These are phyloP conservation scores for Tetropium fuscum DNA, from an alignment of 2,888 invertebrate species.

Conservation along the genomic window DNA sequence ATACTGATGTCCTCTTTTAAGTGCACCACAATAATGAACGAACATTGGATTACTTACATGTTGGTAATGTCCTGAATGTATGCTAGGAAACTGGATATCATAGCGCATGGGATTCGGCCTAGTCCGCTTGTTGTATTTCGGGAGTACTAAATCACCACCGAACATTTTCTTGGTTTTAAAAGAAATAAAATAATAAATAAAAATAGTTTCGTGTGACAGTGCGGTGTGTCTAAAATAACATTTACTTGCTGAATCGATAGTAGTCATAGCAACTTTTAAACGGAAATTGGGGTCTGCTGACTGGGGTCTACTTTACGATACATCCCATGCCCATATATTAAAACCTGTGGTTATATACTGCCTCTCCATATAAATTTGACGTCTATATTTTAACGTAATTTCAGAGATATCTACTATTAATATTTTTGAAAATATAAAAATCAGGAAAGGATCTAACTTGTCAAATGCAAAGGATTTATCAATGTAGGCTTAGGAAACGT, in stretches of 20 bases:
- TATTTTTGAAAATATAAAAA: too few species aligned
- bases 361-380: too few species aligned
- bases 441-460: too few species aligned
- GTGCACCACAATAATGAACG: too few species aligned
- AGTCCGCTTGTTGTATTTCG: slow-evolving; percentile 24
- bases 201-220: slow-evolving; percentile 9
- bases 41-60: slow-evolving; percentile 40
- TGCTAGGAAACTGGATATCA: slow-evolving; percentile 37
- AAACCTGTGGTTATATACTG: too few species aligned
- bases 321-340: too few species aligned
- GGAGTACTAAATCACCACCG: slow-evolving; percentile 29
- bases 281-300: slow-evolving; percentile 1
- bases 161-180: slow-evolving; percentile 29
- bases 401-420: too few species aligned
- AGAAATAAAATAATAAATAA: slow-evolving; percentile 9
- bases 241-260: slow-evolving; percentile 19
- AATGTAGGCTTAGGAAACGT: too few species aligned
- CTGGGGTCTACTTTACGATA: too few species aligned
- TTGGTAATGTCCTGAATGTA: slow-evolving; percentile 32
- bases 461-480: too few species aligned
- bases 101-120: slow-evolving; percentile 26
- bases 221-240: neutral
- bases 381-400: too few species aligned
- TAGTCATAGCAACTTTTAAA: slow-evolving; percentile 16
- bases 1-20: too few species aligned